Conservation (phyloP, 2,797 vertebrate species). For the Tokudaia muenninki region DNA sequence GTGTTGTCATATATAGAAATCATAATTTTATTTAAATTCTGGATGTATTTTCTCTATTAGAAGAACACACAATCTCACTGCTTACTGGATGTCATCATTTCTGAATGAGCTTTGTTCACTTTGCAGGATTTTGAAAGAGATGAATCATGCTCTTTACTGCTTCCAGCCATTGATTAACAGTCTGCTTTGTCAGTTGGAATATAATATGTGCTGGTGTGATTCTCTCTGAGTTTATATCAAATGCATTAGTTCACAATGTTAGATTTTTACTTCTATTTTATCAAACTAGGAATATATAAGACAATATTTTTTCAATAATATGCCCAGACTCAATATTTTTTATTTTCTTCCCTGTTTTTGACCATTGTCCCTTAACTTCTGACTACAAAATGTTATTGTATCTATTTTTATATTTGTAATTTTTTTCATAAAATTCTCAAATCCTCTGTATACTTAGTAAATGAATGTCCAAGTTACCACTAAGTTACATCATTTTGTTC, state of each 20-base stretch:
- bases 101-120: no score
- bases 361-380: no score
- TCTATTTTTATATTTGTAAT: neutral
- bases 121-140: neutral
- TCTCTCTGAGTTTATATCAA: neutral
- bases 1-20: neutral
- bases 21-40: neutral
- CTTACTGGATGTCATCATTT: neutral
- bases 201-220: neutral
- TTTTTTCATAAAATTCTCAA: neutral
- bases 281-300: neutral
- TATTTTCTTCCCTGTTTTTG: neutral
- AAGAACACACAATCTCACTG: neutral
- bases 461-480: neutral
- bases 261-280: neutral
- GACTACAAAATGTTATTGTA: neutral
- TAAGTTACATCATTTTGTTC: neutral
- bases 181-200: neutral
- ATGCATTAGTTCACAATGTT: neutral
- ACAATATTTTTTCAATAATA: neutral
- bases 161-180: neutral
- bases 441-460: neutral
- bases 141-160: neutral
- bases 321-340: neutral
- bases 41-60: neutral